Evolutionary conservation across 1,140 invertebrate species (phyloP).

Genomic region (Apis cerana): DNA sequence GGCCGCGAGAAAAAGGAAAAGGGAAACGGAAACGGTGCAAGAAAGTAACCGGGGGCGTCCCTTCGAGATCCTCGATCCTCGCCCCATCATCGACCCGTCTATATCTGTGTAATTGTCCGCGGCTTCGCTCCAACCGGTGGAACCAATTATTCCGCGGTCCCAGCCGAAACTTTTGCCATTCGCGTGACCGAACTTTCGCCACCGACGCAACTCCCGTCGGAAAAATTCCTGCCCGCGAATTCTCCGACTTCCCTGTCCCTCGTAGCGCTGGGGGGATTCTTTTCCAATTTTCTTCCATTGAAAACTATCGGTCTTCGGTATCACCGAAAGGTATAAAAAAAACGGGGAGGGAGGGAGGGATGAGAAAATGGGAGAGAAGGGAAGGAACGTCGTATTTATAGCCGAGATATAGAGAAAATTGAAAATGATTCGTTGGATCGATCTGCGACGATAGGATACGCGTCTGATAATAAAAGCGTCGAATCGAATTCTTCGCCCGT

Average conservation of each 20-base stretch:
- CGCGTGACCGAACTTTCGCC: slow-evolving; percentile 53
- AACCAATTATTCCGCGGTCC: slow-evolving; percentile 59
- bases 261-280: slow-evolving; percentile 29
- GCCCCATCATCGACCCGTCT: slow-evolving; percentile 13
- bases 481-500: neutral
- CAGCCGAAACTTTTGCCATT: slow-evolving; percentile 56
- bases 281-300: slow-evolving; percentile 37
- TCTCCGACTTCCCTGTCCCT: slow-evolving; percentile 45
- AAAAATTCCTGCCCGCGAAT: slow-evolving; percentile 53
- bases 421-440: neutral
- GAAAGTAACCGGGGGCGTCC: neutral
- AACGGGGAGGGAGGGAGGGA: too few species aligned
- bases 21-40: neutral
- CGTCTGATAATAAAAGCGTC: neutral
- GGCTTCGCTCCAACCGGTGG: slow-evolving; percentile 15
- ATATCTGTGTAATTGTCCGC: slow-evolving; percentile 48
- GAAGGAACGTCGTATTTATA: neutral
- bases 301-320: slow-evolving; percentile 39
- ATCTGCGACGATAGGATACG: neutral
- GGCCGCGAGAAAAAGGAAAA: slow-evolving; percentile 15
- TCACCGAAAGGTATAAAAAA: neutral
- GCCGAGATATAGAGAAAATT: neutral
- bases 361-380: neutral
- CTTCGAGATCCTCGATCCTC: slow-evolving; percentile 7
- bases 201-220: slow-evolving; percentile 37